Base-by-base conservation (phyloP, 37 sponge, comb jelly and placozoan species). In the Axinella damicornis region DNA sequence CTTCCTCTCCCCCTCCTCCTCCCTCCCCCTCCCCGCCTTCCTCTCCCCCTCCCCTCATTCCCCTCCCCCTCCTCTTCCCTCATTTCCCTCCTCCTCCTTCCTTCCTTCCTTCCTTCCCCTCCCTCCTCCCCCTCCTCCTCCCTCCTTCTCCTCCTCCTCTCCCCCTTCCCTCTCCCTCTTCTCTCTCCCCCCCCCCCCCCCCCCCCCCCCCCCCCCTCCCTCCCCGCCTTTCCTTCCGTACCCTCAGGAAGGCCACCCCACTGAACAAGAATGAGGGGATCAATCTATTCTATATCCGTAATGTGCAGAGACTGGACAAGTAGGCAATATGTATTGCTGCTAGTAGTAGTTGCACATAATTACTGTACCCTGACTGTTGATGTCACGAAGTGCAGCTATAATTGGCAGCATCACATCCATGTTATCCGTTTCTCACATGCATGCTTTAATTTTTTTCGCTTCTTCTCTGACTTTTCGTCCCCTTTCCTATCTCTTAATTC, bases 261-360 rank as follows among this genome's bases (percentile, higher is more conserved):
- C 77, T 97, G 69, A 91, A 92, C 76, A 80, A 92, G 83, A 97
- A 97, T 71, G 98, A 97, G 74, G 98, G 98, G 22, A 81, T 97
- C n/a, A n/a, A n/a, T n/a, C n/a, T n/a, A n/a, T n/a, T n/a, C 35
- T 97, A 97, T 55, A 88, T 97, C 9, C 81, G 92, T 2, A 78
- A 97, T 60, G 69, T 88, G 20, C 85, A 85, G n/a, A n/a, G 64
- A 88, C 85, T 61, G 98, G 98, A 5, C 59, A 87, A 89, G 95
- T 91, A 1, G 4, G 9, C 9, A 46, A 4, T n/a, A n/a, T n/a
- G n/a, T n/a, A n/a, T n/a, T n/a, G n/a, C n/a, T n/a, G n/a, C n/a
- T n/a, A n/a, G n/a, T n/a, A n/a, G n/a, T n/a, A n/a, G n/a, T n/a
- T n/a, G n/a, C n/a, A n/a, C n/a, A n/a, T n/a, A n/a, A n/a, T n/a